These are phyloP conservation scores for Mellilla xanthometata DNA, from an alignment of 2,888 invertebrate genomes.

Conservation along the genomic window DNA sequence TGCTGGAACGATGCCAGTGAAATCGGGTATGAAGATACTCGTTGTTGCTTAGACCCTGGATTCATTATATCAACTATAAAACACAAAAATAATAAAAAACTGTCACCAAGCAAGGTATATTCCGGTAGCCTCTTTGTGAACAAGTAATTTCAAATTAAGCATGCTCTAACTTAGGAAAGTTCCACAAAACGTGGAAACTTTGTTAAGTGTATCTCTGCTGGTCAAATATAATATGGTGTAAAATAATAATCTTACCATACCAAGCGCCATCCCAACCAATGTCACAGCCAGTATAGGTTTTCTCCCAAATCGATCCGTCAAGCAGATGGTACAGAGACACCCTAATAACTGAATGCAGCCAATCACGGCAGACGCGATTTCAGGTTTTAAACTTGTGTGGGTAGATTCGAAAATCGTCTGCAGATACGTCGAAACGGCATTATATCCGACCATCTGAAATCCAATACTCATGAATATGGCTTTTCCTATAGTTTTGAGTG, in stretches of 20 bases:
- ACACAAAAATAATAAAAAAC: no score
- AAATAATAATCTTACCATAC: slow-evolving; percentile 22
- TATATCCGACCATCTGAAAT: slow-evolving; percentile 21
- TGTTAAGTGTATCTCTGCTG: no score
- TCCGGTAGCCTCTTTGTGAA: no score
- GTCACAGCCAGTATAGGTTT: slow-evolving; percentile 22
- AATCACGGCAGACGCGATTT: slow-evolving; percentile 23
- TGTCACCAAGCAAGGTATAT: no score
- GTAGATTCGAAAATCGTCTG: slow-evolving; percentile 26
- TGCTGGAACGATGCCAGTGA: no score
- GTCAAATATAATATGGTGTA: no score
- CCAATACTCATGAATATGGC: slow-evolving; percentile 13
- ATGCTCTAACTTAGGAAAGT: no score
- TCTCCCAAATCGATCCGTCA: slow-evolving; percentile 25
- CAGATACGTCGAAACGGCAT: slow-evolving; percentile 14
- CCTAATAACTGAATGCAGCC: slow-evolving; percentile 22
- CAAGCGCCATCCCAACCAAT: slow-evolving; percentile 19
- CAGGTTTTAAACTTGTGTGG: slow-evolving; percentile 19
- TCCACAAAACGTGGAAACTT: no score
- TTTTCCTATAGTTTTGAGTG: slow-evolving; percentile 23
- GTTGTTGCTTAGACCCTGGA: no score
- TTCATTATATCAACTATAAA: no score
- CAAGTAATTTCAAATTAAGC: no score
- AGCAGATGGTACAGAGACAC: slow-evolving; percentile 14
- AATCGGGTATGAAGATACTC: no score